Evolutionary conservation across 2,888 invertebrate genomes (phyloP).

Genomic region (Adineta ricciae): DNA sequence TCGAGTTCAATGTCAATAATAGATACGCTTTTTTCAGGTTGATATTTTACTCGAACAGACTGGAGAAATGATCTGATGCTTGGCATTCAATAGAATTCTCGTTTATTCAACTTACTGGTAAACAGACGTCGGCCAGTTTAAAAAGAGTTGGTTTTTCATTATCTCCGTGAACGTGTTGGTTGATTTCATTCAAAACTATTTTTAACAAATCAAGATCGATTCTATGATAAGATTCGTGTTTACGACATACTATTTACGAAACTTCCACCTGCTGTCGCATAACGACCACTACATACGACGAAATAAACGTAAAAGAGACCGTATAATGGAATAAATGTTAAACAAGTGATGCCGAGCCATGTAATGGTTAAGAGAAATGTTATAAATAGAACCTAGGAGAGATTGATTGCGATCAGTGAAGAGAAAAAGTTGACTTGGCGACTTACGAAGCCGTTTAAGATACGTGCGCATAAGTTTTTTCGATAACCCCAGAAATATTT

Average conservation of each 20-base stretch:
- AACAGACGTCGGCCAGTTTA: neutral
- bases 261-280: neutral
- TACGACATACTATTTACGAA: neutral
- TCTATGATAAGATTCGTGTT: neutral
- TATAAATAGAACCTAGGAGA: neutral
- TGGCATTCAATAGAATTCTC: neutral
- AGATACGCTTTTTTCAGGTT: neutral
- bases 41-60: neutral
- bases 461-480: constrained; percentile 4
- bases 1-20: neutral
- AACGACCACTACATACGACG: constrained; percentile 5
- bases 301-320: neutral
- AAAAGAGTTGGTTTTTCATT: neutral
- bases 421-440: no score
- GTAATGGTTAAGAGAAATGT: neutral
- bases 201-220: neutral
- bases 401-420: no score
- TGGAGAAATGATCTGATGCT: neutral
- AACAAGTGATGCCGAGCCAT: neutral
- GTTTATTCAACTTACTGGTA: neutral
- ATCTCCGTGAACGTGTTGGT: neutral
- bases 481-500: neutral
- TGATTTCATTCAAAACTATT: constrained; percentile 8
- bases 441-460: constrained; percentile 13
- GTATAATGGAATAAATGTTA: constrained; percentile 14